Conservation (phyloP, 1,140 invertebrate genomes). For the Bombus affinis region DNA sequence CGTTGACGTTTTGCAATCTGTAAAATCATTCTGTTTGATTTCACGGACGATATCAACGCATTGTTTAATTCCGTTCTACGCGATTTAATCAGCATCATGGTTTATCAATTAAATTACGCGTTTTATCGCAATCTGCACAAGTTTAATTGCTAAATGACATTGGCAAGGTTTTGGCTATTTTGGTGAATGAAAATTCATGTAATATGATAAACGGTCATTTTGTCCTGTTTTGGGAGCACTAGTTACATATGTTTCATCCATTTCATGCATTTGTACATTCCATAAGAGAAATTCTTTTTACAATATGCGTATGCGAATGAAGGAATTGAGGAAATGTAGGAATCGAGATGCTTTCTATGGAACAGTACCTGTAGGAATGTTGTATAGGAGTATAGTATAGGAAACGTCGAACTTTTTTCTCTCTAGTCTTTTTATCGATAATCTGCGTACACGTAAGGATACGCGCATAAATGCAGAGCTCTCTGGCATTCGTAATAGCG, state of each 20-base stretch:
- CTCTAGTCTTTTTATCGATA: conserved; percentile 27
- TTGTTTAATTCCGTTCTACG: conserved; percentile 22
- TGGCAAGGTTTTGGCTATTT: neutral
- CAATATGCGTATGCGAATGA: neutral
- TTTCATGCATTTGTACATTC: neutral
- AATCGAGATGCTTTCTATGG: neutral
- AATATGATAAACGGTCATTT: neutral
- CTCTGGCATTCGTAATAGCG: conserved; percentile 18
- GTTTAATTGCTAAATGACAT: neutral
- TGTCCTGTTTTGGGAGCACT: neutral
- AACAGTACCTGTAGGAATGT: neutral
- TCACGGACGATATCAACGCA: neutral
- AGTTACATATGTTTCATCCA: neutral
- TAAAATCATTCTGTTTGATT: conserved; percentile 9
- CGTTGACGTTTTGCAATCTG: neutral
- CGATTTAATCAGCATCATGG: conserved; percentile 9
- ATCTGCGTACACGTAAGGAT: conserved; percentile 34
- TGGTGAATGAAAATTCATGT: neutral
- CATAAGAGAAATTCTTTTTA: neutral
- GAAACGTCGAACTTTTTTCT: neutral
- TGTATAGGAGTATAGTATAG: neutral
- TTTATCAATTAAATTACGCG: conserved; percentile 29
- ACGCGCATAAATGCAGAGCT: conserved; percentile 2
- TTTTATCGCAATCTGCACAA: conserved; percentile 4
- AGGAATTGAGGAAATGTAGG: neutral